Evolutionary conservation across 2,888 invertebrate species (phyloP), one percentile per base, ranked within the genome.

Genomic region (Alloscopus bannaensis): DNA sequence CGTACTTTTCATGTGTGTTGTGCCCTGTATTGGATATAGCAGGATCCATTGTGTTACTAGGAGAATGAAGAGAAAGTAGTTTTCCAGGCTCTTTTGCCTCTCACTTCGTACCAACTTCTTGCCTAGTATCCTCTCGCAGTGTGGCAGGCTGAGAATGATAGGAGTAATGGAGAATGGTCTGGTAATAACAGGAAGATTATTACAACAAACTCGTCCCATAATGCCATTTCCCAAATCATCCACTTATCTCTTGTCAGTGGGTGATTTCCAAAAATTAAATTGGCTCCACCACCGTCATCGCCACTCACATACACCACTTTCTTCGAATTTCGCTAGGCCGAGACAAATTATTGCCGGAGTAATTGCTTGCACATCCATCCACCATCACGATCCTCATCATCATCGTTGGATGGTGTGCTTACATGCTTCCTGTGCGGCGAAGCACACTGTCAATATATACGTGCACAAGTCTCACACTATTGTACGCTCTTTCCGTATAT

Each of bases 231-330:
- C 77, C 77, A 77, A 77, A 77, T 77, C 77, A 77, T 77, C 77
- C 77, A 77, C 77, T 77, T 77, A 77, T 70, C 77, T 77, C 77
- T 77, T 77, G 77, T 77, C 77, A 77, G 77, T 77, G 77, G 77
- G 77, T 70, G 70, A 77, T 77, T 77, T 77, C 77, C 70, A 77
- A 77, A 77, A 77, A 77, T 77, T 77, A 77, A 77, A 77, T 70
- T 77, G 77, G 77, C 77, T 77, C 77, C 77, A 70, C 70, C 76
- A 76, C 69, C 70, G n/a, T n/a, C n/a, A n/a, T n/a, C n/a, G n/a
- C n/a, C n/a, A n/a, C n/a, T n/a, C n/a, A n/a, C n/a, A n/a, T n/a
- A n/a, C n/a, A n/a, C n/a, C n/a, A 77, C 77, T 77, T 77, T 70
- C 70, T 70, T 59, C 70, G 65, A 70, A 60, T n/a, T n/a, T 77